phyloP scores from a whole-genome alignment of 2,797 vertebrate genomes.

The Sternotherus odoratus region DNA sequence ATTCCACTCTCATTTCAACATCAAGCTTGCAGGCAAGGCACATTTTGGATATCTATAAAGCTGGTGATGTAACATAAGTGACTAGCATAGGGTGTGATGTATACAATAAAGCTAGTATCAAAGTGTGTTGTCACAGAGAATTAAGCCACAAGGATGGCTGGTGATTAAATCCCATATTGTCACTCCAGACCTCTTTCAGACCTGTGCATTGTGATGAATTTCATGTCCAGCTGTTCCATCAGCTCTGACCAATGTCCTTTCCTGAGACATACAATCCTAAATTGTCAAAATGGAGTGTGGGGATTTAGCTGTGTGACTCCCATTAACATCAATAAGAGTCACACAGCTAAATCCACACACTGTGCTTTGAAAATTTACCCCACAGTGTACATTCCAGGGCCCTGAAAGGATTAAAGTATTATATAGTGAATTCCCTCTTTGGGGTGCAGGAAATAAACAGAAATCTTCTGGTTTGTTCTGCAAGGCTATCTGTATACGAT shows the following conservation, averaged over 20 bases:
- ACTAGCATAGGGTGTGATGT: not conserved
- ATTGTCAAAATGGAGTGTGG: constrained; percentile 72
- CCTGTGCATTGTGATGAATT: constrained; percentile 61
- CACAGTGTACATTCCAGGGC: constrained; percentile 77
- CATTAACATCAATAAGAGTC: constrained; percentile 80
- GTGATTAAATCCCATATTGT: constrained; percentile 71
- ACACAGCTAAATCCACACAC: constrained; percentile 72
- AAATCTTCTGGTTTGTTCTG: constrained; percentile 70
- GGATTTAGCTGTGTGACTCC: constrained; percentile 81
- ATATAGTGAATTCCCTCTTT: constrained; percentile 76
- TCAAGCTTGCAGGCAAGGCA: not conserved
- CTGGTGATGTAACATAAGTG: constrained; percentile 2
- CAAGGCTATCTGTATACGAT: constrained; percentile 63
- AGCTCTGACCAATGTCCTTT: constrained; percentile 74
- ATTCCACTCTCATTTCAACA: constrained; percentile 2
- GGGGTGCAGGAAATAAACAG: constrained; percentile 74
- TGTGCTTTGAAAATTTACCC: constrained; percentile 79
- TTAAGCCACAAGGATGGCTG: constrained; percentile 53
- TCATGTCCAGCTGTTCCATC: constrained; percentile 76
- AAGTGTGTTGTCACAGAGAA: constrained; percentile 40
- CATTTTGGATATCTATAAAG: constrained; percentile 30
- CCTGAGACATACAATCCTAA: constrained; percentile 72
- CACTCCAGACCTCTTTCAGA: constrained; percentile 59
- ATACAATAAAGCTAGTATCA: constrained; percentile 35
- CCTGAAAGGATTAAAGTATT: constrained; percentile 81